A percentile compares a stretch with the other conserved stretches of the same genome.
Evolutionary conservation across 2,888 invertebrate genomes (phyloP).

Genomic region (Drosophila antonietae): DNA sequence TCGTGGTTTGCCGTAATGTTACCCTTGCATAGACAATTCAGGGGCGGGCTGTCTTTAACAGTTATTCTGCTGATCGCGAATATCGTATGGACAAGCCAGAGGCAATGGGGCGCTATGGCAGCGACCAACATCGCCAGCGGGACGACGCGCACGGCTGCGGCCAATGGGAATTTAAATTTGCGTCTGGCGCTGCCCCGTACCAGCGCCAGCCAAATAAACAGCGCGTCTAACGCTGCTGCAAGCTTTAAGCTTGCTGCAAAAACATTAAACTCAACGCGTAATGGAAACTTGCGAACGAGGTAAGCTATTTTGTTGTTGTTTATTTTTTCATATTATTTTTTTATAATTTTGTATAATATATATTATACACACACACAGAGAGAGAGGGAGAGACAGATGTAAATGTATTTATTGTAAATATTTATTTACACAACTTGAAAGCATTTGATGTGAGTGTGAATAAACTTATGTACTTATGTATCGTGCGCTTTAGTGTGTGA

Average conservation of each 20-base stretch:
- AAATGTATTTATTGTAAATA: constrained; percentile 25
- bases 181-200: constrained; percentile 86
- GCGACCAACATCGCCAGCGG: constrained; percentile 58
- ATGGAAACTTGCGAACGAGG: constrained; percentile 84
- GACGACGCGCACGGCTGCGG: constrained; percentile 75
- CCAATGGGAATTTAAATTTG: constrained; percentile 84
- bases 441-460: constrained; percentile 36
- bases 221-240: constrained; percentile 65
- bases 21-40: constrained; percentile 37
- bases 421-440: constrained; percentile 27
- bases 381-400: background rate
- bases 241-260: constrained; percentile 82
- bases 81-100: constrained; percentile 18
- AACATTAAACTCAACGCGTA: constrained; percentile 83
- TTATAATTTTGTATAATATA: constrained; percentile 17
- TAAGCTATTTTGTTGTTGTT: constrained; percentile 61
- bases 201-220: constrained; percentile 86
- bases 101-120: constrained; percentile 44
- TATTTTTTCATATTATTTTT: background rate
- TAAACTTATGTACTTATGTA: constrained; percentile 21
- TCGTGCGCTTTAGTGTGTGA: constrained; percentile 55
- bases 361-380: background rate
- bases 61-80: constrained; percentile 47
- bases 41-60: constrained; percentile 39
- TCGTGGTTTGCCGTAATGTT: constrained; percentile 48